Evolutionary conservation across 2,113 vertebrate genomes (phyloP).

Genomic region (Psammodynastes pulverulentus): DNA sequence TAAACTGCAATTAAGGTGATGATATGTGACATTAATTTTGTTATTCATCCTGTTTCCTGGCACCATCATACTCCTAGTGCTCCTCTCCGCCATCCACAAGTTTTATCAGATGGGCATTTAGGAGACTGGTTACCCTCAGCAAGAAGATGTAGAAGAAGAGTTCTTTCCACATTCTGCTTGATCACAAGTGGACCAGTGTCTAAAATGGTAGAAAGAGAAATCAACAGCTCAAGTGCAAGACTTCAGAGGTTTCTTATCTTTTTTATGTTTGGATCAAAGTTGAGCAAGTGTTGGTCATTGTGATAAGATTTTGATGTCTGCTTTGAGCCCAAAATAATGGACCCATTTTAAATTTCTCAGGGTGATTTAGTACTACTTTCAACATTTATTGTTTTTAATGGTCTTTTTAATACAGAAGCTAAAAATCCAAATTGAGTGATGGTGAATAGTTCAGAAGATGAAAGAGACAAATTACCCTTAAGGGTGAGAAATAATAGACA

Average conservation of each 20-base stretch:
- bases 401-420: background rate
- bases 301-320: background rate
- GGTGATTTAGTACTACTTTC: constrained; percentile 15
- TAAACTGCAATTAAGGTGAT: background rate
- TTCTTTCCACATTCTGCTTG: background rate
- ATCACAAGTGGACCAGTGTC: background rate
- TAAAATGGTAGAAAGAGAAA: background rate
- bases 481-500: constrained; percentile 14
- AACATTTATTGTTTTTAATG: background rate
- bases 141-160: background rate
- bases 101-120: background rate
- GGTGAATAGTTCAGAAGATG: constrained; percentile 20
- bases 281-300: background rate
- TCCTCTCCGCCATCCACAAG: background rate
- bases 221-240: background rate
- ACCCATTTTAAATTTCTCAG: constrained; percentile 1
- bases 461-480: constrained; percentile 8
- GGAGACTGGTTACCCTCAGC: background rate
- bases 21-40: background rate
- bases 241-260: background rate
- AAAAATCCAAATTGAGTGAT: constrained; percentile 23
- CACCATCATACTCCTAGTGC: background rate
- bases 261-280: background rate
- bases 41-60: background rate
- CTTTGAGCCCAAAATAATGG: background rate